Evolutionary conservation across 1,140 invertebrate species (phyloP).

Genomic region (Bombus huntii): DNA sequence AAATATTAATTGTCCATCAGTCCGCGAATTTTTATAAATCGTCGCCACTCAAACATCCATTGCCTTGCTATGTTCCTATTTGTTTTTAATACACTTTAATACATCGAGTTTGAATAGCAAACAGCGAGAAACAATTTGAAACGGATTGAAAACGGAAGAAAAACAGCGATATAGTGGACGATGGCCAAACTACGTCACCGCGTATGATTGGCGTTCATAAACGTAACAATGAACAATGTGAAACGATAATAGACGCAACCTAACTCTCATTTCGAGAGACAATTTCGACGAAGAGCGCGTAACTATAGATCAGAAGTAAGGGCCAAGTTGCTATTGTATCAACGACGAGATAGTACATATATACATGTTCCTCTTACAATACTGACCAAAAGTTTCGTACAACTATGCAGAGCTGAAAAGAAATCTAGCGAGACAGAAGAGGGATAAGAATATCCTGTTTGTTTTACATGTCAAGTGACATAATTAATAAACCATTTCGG

Average conservation of each 20-base stretch:
- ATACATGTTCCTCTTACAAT: neutral
- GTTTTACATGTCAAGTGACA: neutral
- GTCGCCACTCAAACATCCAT: neutral
- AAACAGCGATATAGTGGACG: neutral
- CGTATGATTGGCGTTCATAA: slow-evolving; percentile 21
- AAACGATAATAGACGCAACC: slow-evolving; percentile 27
- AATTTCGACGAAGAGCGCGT: slow-evolving; percentile 19
- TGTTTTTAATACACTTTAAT: neutral
- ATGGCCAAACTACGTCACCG: neutral
- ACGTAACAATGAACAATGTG: slow-evolving; percentile 19
- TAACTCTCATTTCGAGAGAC: slow-evolving; percentile 16
- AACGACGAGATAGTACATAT: neutral
- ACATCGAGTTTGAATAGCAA: neutral
- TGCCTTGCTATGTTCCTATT: neutral
- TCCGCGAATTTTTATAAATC: neutral
- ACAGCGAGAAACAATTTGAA: neutral
- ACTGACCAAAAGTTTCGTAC: neutral
- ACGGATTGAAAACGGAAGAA: neutral
- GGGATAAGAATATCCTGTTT: neutral
- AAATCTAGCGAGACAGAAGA: neutral
- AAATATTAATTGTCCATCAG: neutral
- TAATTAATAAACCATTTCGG: no score
- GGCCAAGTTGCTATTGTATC: neutral
- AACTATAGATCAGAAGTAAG: slow-evolving; percentile 28
- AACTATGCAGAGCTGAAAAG: neutral